These are phyloP conservation scores for Elgaria multicarinata DNA, from an alignment of 2,113 vertebrate genomes.

Conservation along the genomic window DNA sequence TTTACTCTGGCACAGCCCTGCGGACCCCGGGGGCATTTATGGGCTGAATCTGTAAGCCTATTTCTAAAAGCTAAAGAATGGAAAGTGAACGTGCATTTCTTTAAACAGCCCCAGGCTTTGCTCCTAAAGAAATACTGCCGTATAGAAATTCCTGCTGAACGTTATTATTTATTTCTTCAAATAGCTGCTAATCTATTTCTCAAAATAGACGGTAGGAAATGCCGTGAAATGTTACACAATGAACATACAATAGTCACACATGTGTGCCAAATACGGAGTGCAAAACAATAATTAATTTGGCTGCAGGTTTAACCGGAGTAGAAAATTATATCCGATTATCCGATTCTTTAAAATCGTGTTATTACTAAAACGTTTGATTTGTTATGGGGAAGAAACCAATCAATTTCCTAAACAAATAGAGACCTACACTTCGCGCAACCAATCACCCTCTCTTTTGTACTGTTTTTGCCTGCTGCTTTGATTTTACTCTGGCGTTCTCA, in stretches of 20 bases:
- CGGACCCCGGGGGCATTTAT: neutral
- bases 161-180: neutral
- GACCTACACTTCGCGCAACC: neutral
- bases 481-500: neutral
- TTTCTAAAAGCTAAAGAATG: neutral
- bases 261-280: too few species aligned
- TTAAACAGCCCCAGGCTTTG: neutral
- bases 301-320: neutral
- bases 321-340: accelerated
- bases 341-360: neutral
- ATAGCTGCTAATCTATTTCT: neutral
- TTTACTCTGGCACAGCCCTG: neutral
- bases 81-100: too few species aligned
- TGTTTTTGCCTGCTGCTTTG: neutral
- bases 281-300: neutral
- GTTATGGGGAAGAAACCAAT: accelerated
- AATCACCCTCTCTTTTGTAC: neutral
- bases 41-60: neutral
- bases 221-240: neutral
- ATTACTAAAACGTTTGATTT: neutral
- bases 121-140: neutral
- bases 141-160: neutral
- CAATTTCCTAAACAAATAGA: neutral
- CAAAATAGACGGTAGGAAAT: neutral
- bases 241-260: neutral